phyloP scores from a whole-genome alignment of 2,797 vertebrate genomes.

The Cirrhinus mrigala region DNA sequence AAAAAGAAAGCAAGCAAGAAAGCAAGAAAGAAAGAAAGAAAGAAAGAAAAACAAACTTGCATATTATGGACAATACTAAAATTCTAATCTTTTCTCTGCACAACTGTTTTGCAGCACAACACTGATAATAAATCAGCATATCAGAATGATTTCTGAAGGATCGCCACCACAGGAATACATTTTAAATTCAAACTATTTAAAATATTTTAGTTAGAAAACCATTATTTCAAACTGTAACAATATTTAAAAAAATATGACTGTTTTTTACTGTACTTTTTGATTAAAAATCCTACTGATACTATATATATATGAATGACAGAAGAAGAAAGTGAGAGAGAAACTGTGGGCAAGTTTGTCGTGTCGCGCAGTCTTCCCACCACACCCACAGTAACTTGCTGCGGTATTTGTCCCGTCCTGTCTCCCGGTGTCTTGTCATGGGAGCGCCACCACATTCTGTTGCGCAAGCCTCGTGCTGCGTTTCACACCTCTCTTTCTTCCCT shows the following conservation, averaged over 20 bases:
- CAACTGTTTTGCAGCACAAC: too few relatives aligned
- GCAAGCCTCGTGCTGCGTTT: constrained; percentile 63
- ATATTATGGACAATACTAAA: too few relatives aligned
- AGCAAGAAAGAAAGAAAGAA: too few relatives aligned
- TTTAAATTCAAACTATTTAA: neutral
- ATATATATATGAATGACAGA: too few relatives aligned
- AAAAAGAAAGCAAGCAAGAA: too few relatives aligned
- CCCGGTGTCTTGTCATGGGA: constrained; percentile 74
- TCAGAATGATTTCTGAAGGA: too few relatives aligned
- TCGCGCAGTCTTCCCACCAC: constrained; percentile 60
- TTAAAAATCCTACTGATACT: neutral
- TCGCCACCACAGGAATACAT: neutral
- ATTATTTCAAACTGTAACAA: neutral
- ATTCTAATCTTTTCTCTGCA: too few relatives aligned
- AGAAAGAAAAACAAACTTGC: too few relatives aligned
- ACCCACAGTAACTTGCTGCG: constrained; percentile 62
- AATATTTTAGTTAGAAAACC: too few relatives aligned
- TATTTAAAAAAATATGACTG: neutral
- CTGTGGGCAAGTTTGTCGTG: constrained; percentile 23
- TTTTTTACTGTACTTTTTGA: neutral
- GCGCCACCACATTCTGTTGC: constrained; percentile 69
- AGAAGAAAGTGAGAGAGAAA: constrained; percentile 2
- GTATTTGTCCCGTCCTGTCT: constrained; percentile 57
- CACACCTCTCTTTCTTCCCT: constrained; percentile 48
- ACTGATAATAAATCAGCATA: too few relatives aligned